phyloP scores from a whole-genome alignment of 1,140 invertebrate species.

The Atopsyche davidsoni region DNA sequence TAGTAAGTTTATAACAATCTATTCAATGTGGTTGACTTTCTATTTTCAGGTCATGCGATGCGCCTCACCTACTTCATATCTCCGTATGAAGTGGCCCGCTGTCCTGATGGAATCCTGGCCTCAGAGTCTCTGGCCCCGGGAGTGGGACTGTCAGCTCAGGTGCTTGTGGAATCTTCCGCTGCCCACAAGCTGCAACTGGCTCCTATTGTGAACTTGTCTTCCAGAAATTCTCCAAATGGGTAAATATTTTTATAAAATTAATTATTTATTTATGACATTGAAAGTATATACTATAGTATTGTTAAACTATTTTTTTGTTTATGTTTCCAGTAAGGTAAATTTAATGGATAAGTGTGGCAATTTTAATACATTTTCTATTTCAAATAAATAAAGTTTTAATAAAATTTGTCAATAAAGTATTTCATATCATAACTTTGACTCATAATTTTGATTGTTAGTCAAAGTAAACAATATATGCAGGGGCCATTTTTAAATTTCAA shows the following conservation, averaged over 20 bases:
- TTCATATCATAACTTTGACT: too few relatives aligned
- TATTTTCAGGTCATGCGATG: conserved; percentile 75
- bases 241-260: too few relatives aligned
- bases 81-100: conserved; percentile 72
- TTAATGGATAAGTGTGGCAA: background rate
- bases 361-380: background rate
- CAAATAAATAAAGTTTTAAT: background rate
- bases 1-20: too few relatives aligned
- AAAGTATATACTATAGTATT: background rate
- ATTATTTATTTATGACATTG: background rate
- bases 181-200: conserved; percentile 81
- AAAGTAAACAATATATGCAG: too few relatives aligned
- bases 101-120: conserved; percentile 31
- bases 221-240: conserved; percentile 70
- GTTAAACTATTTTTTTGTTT: background rate
- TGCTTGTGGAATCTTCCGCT: conserved; percentile 84
- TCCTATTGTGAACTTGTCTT: conserved; percentile 70
- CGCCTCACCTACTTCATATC: conserved; percentile 91
- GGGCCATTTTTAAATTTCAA: too few relatives aligned
- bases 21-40: too few relatives aligned
- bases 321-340: background rate
- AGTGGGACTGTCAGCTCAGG: conserved; percentile 76
- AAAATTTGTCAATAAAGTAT: too few relatives aligned
- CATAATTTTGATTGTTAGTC: too few relatives aligned
- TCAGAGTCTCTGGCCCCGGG: conserved; percentile 29